A percentile compares a stretch with the other conserved stretches of the same genome.
Conservation (phyloP, 53 echinoderm and acorn worm genomes). For the Henricia sp. region DNA sequence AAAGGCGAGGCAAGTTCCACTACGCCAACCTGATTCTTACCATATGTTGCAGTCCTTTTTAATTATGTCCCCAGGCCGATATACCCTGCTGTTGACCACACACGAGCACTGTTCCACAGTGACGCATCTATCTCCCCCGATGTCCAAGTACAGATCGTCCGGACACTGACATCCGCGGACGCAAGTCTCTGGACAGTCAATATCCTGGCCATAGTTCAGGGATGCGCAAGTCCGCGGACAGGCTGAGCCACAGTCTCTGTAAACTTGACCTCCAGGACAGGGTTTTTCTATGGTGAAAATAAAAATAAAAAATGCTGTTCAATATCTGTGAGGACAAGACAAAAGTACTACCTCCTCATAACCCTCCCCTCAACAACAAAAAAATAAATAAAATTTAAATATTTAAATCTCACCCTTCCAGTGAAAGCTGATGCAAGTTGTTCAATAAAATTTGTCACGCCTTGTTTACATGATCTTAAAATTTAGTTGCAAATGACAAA, state of each 20-base stretch:
- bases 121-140: conserved; percentile 40
- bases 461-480: too few relatives aligned
- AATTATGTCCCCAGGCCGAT: conserved; percentile 43
- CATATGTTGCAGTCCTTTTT: conserved; percentile 52
- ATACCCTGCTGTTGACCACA: conserved; percentile 27
- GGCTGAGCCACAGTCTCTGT: conserved; percentile 52
- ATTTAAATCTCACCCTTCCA: too few relatives aligned
- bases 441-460: too few relatives aligned
- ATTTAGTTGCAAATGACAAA: too few relatives aligned
- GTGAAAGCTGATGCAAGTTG: too few relatives aligned
- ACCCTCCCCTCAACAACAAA: too few relatives aligned
- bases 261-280: conserved; percentile 50
- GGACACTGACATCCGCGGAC: conserved; percentile 57
- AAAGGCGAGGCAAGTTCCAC: too few relatives aligned
- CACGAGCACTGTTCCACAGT: conserved; percentile 42
- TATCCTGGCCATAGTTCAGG: conserved; percentile 35
- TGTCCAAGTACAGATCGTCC: conserved; percentile 40
- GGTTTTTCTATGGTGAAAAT: conserved; percentile 34
- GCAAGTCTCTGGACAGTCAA: conserved; percentile 41
- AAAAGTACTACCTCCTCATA: too few relatives aligned
- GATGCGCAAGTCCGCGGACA: conserved; percentile 38
- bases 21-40: too few relatives aligned
- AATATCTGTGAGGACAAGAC: too few relatives aligned
- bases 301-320: neutral
- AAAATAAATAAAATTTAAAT: too few relatives aligned